phyloP scores from a whole-genome alignment of 2,113 vertebrate genomes.

The Taxidea taxus region DNA sequence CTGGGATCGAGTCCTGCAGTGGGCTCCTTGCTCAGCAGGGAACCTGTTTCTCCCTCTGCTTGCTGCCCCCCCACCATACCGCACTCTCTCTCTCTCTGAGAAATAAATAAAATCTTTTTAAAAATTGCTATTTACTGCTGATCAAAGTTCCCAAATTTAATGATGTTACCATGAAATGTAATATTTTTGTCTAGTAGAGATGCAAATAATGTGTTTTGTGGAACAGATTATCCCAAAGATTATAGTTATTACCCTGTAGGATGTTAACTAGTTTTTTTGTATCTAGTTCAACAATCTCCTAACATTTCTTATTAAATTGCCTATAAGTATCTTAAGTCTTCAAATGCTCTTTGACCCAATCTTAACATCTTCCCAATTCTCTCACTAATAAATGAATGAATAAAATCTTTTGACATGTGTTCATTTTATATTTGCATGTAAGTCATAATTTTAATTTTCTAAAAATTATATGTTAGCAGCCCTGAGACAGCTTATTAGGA shows the following conservation, averaged over 20 bases:
- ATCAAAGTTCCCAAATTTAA: not conserved
- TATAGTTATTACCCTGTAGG: not conserved
- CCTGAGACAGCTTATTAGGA: not conserved
- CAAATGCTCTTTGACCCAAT: not conserved
- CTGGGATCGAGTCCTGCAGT: too few species aligned
- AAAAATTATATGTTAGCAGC: not conserved
- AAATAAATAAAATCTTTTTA: too few species aligned
- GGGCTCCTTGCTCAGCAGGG: too few species aligned
- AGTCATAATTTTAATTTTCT: conserved; percentile 53
- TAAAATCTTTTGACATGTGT: not conserved
- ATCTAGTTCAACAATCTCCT: not conserved
- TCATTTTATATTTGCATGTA: conserved; percentile 13
- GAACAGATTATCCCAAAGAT: not conserved
- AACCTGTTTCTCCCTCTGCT: too few species aligned
- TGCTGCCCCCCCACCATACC: too few species aligned
- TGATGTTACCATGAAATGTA: not conserved
- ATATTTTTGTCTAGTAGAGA: not conserved
- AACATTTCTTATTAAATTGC: conserved; percentile 19
- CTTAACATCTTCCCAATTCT: not conserved
- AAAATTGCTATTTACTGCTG: not conserved
- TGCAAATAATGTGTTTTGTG: not conserved
- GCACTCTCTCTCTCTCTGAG: too few species aligned
- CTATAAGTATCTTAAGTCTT: not conserved
- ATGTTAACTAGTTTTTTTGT: not conserved
- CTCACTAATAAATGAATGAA: not conserved